These are phyloP conservation scores for Trachythela sp. DNA, from an alignment of 64 coral and sea anemone species.

Conservation along the genomic window DNA sequence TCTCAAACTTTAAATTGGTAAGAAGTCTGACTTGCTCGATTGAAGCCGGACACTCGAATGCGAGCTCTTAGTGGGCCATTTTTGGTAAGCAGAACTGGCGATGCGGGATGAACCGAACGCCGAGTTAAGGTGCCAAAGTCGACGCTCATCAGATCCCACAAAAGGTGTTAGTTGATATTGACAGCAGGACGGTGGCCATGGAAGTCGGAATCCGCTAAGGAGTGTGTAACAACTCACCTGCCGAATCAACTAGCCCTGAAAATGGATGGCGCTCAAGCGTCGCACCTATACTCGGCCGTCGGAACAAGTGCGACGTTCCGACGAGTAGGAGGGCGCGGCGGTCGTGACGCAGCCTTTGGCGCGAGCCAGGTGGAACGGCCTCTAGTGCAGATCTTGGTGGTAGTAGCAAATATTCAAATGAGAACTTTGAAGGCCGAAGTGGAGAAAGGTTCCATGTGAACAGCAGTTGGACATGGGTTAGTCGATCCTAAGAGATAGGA, in stretches of 20 bases:
- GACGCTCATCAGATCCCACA: slow-evolving; percentile 24
- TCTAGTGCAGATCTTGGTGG: slow-evolving; percentile 33
- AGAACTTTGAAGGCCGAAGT: slow-evolving; percentile 12
- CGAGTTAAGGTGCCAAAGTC: slow-evolving; percentile 26
- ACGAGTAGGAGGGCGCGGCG: slow-evolving; percentile 53
- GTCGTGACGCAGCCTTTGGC: slow-evolving; percentile 37
- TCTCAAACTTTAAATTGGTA: slow-evolving; percentile 72
- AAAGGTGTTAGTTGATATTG: slow-evolving; percentile 40
- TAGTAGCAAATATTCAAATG: neutral
- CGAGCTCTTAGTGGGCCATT: too few species aligned
- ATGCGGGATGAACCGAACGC: too few species aligned
- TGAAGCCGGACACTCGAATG: slow-evolving; percentile 28
- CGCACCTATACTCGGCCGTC: slow-evolving; percentile 35
- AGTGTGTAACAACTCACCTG: too few species aligned
- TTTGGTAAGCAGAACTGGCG: too few species aligned
- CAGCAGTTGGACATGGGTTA: neutral
- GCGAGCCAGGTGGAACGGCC: slow-evolving; percentile 44
- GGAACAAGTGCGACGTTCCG: neutral
- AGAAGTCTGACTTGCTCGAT: slow-evolving; percentile 46
- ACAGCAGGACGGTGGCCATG: neutral
- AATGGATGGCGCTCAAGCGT: too few species aligned
- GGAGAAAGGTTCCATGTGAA: neutral
- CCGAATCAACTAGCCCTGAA: too few species aligned
- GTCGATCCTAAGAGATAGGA: slow-evolving; percentile 3
- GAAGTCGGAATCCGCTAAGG: too few species aligned